phyloP scores from a whole-genome alignment of 2,888 invertebrate genomes.

The Seira musarum region DNA sequence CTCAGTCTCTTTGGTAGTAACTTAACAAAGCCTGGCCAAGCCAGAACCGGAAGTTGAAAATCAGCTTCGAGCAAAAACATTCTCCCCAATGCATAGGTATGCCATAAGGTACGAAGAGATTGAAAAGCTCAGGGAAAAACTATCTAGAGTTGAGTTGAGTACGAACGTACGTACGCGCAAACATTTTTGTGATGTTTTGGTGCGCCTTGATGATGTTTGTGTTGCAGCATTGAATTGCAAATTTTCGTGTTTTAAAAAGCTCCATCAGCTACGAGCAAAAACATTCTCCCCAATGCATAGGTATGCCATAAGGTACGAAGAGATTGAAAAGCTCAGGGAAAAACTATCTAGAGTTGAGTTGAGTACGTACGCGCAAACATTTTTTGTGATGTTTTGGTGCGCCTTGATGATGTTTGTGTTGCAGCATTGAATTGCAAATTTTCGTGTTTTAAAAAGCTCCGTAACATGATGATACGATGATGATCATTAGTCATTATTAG shows the following conservation, averaged over 20 bases:
- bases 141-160: too few relatives aligned
- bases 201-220: neutral
- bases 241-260: neutral
- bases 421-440: constrained; percentile 13
- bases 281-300: too few relatives aligned
- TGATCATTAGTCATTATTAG: constrained; percentile 12
- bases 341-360: too few relatives aligned
- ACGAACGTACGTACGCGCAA: too few relatives aligned
- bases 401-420: neutral
- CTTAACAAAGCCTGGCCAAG: too few relatives aligned
- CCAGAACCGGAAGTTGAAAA: constrained; percentile 6
- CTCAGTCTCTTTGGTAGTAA: neutral
- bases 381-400: too few relatives aligned
- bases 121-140: too few relatives aligned
- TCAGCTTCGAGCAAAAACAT: neutral
- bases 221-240: constrained; percentile 15
- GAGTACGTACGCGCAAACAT: neutral
- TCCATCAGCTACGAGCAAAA: neutral
- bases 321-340: too few relatives aligned
- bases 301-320: too few relatives aligned
- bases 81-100: too few relatives aligned
- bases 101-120: too few relatives aligned
- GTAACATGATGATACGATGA: neutral
- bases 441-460: neutral
- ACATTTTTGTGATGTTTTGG: too few relatives aligned